Base-by-base conservation (phyloP, 1,140 invertebrate genomes). In the Galendromus occidentalis region DNA sequence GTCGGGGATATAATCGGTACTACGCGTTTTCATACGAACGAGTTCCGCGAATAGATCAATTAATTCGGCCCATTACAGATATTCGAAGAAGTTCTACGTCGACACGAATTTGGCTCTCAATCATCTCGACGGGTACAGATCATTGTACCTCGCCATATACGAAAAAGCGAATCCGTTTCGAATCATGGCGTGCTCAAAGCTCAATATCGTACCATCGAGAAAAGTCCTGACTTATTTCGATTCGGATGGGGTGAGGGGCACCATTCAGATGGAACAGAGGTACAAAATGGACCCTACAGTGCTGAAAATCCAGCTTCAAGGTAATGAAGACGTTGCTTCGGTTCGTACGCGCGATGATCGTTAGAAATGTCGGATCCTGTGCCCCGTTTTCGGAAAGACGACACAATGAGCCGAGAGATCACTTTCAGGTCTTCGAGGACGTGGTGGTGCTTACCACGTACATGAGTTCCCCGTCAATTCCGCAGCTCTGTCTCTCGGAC, bases 211-310 rank as follows among this genome's bases (percentile, higher is more conserved):
- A 29, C 69, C 65, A 18, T 69, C 71, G 7, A 74, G 73, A 65
- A 69, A 71, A 65, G 72, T 67, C 68, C 85, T 85, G 71, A 82
- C 83, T 2, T 74, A 84, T 5, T 83, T 95, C 44, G 85, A 86
- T 75, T 81, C 82, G 44, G 82, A 84, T 45, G 89, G 89, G 2
- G 83, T 94, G 2, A 83, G 81, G 72, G 91, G 90, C 0, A 83
- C 79, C 7, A 65, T 71, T 18, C 42, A 66, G 1, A 81, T 95
- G 30, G 81, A 79, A 7, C 92, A 96, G 77, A 80, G 83, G 22
- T 89, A 87, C 0, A 83, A 83, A 7, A 91, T 88, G 72, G 84
- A 90, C 75, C 84, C 86, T 0, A 91, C 90, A 0, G 85, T 83
- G 76, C 76, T 89, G 0, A 83, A 83, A 69, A 83, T 93, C 64